phyloP scores from a whole-genome alignment of 2,888 invertebrate species.

The Ophioninae sp. region DNA sequence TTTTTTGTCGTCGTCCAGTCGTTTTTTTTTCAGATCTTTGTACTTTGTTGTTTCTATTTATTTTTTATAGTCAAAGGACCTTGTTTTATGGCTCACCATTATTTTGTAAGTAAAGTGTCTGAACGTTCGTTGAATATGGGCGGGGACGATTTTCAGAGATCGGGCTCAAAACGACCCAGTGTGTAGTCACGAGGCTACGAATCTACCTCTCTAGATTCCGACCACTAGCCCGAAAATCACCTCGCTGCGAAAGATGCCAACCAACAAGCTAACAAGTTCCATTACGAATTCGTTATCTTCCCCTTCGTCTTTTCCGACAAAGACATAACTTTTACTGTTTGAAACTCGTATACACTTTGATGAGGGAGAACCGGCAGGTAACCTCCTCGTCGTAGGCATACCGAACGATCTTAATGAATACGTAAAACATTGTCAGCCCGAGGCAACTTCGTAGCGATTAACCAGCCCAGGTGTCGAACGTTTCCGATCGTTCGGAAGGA shows the following conservation, averaged over 20 bases:
- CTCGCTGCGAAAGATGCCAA: slow-evolving; percentile 44
- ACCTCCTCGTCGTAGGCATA: slow-evolving; percentile 17
- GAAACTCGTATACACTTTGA: background rate
- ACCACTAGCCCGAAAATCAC: slow-evolving; percentile 17
- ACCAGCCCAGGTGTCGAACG: slow-evolving; percentile 39
- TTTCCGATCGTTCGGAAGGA: slow-evolving; percentile 12
- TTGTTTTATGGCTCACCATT: too few relatives aligned
- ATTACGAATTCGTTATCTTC: slow-evolving; percentile 42
- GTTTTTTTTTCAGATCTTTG: slow-evolving; percentile 24
- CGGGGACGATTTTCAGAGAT: too few relatives aligned
- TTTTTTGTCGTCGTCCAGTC: slow-evolving; percentile 36
- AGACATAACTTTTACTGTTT: slow-evolving; percentile 47
- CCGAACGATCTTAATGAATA: slow-evolving; percentile 73
- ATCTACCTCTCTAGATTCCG: slow-evolving; percentile 46
- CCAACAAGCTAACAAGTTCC: slow-evolving; percentile 30
- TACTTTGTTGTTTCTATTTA: background rate
- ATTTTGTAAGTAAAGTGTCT: too few relatives aligned
- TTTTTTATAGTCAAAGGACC: too few relatives aligned
- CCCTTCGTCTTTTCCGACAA: slow-evolving; percentile 39
- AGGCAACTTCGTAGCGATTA: slow-evolving; percentile 17
- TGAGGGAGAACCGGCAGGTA: background rate
- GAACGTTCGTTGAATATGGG: too few relatives aligned
- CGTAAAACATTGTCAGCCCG: slow-evolving; percentile 79
- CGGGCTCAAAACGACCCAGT: too few relatives aligned
- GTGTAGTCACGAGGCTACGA: slow-evolving; percentile 17